Evolutionary conservation across 2,113 vertebrate species (phyloP), one percentile per base, ranked within the genome.

Genomic region (Podarcis cretensis): DNA sequence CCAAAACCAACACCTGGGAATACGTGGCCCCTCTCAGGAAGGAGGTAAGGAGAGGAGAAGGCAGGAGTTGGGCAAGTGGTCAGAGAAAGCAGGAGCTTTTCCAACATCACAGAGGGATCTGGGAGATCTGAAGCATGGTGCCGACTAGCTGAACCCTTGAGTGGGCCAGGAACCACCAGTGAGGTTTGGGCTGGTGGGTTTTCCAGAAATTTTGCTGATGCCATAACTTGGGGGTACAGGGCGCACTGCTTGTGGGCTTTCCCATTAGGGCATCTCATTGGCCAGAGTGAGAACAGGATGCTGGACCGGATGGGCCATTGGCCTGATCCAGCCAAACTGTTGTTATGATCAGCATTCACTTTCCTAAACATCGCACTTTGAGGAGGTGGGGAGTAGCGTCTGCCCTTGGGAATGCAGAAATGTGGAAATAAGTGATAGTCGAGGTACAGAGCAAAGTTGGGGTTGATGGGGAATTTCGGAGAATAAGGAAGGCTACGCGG

Each of bases 1-100:
- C 98, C 3, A 94, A 96, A 92, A 98, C 96, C 90, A 98, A 99
- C 97, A 96, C 89, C n/a, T 99, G 99, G 99, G 97, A 98, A 68
- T 99, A 98, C 30, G 97, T 98, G 88, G 96, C 98, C 2, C 96
- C 98, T 0, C 97, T 99, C 43, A 97, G 96, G 91, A 98, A 97
- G 96, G 98, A 99, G 98, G 99, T 97, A 96, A 97, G 96, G 87
- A 92, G 43, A 43, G n/a, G 2, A 27, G 13, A 12, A 54, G 76
- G 37, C 35, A 68, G 59, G 59, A 14, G 59, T 20, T 54, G 18
- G 59, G 14, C 59, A 63, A 63, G 59, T 20, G 91, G 69, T 9
- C 81, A 71, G n/a, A 0, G 1, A 32, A 86, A 12, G 25, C 65
- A 37, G 32, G 48, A 54, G 48, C 10, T 54, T 54, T 54, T 54